These are phyloP conservation scores for Lasiurus borealis DNA, from an alignment of 2,113 vertebrate genomes.

Conservation along the genomic window DNA sequence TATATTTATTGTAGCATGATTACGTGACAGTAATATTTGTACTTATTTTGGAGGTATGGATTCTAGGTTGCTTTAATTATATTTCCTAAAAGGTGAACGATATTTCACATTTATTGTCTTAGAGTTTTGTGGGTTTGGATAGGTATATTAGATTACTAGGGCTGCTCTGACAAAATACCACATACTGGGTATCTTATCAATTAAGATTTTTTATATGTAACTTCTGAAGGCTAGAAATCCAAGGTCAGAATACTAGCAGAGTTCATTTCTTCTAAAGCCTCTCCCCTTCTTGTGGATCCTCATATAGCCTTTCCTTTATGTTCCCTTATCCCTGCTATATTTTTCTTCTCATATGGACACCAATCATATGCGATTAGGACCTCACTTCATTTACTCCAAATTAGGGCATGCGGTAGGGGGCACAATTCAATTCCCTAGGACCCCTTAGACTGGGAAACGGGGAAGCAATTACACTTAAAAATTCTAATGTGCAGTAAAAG, in stretches of 20 bases:
- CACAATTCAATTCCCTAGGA: neutral
- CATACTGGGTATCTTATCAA: neutral
- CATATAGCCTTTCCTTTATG: neutral
- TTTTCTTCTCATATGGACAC: neutral
- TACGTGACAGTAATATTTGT: neutral
- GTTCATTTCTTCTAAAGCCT: neutral
- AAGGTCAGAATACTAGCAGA: neutral
- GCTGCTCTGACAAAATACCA: neutral
- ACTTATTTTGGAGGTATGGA: neutral
- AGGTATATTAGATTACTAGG: neutral
- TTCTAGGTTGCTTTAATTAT: neutral
- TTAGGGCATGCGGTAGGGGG: neutral
- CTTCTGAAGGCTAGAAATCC: neutral
- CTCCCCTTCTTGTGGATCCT: neutral
- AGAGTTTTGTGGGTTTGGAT: neutral
- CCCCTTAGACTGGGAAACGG: neutral
- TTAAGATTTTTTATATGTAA: neutral
- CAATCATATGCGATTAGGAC: neutral
- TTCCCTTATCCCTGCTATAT: neutral
- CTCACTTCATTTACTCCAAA: neutral
- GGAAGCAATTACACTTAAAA: neutral
- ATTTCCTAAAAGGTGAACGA: neutral
- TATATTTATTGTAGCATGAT: neutral
- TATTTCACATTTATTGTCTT: neutral
- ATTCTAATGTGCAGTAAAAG: neutral